phyloP scores from a whole-genome alignment of 1,140 invertebrate genomes.

The Reticulitermes speratus region DNA sequence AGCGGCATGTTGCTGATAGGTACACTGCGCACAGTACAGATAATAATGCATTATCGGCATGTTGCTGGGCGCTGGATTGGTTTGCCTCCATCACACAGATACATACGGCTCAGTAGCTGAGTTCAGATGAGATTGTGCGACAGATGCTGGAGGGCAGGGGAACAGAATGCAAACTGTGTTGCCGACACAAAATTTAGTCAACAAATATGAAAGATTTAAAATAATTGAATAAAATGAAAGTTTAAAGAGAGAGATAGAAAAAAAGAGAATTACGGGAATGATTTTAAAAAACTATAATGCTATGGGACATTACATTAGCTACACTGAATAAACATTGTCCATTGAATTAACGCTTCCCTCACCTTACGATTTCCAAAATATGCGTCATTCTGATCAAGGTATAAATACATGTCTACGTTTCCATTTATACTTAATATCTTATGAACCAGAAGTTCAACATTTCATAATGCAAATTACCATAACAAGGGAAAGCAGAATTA shows the following conservation, averaged over 20 bases:
- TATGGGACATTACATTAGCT: not conserved
- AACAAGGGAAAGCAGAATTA: not conserved
- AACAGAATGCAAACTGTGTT: not conserved
- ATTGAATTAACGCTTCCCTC: not conserved
- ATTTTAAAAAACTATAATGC: not conserved
- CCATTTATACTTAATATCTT: not conserved
- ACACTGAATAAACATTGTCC: not conserved
- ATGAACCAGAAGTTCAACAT: not conserved
- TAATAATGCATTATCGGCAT: not conserved
- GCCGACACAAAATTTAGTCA: not conserved
- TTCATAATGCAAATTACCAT: not conserved
- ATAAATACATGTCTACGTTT: not conserved
- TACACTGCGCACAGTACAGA: not conserved
- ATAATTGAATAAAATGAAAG: not conserved
- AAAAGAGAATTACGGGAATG: not conserved
- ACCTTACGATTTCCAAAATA: not conserved
- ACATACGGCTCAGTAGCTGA: not conserved
- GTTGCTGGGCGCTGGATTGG: not conserved
- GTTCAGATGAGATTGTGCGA: not conserved
- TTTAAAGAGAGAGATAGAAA: not conserved
- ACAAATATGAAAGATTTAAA: not conserved
- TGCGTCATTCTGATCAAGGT: not conserved
- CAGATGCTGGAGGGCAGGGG: not conserved
- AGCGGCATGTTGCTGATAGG: not conserved
- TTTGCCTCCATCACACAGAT: not conserved